phyloP scores from a whole-genome alignment of 2,888 invertebrate species.

The Druceiella hillmani region DNA sequence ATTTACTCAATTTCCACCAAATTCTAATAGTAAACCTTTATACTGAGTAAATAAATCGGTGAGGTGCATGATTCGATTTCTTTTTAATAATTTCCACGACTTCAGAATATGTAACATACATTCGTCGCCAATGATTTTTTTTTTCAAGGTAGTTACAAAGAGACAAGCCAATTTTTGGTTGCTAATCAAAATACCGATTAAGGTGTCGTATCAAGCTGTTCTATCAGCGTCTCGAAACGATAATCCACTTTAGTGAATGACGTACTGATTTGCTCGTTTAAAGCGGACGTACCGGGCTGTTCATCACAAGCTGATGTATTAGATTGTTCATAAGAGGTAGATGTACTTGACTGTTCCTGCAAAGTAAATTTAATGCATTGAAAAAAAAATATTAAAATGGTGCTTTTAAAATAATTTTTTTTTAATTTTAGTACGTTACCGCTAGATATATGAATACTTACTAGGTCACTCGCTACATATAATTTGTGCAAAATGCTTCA shows the following conservation, averaged over 20 bases:
- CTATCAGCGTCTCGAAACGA: too few relatives aligned
- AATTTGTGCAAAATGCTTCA: conserved; percentile 4
- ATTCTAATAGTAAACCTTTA: conserved; percentile 25
- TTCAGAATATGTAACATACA: too few relatives aligned
- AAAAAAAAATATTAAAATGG: too few relatives aligned
- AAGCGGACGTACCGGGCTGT: conserved; percentile 4
- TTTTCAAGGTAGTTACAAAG: conserved; percentile 7
- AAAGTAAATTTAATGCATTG: too few relatives aligned
- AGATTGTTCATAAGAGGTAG: conserved; percentile 2
- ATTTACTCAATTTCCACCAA: conserved; percentile 22
- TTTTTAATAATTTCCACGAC: conserved; percentile 23
- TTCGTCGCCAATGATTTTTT: too few relatives aligned
- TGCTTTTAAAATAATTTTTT: too few relatives aligned
- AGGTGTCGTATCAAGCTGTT: too few relatives aligned
- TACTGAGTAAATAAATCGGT: conserved; percentile 14
- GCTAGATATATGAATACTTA: too few relatives aligned
- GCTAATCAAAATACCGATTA: conserved; percentile 8
- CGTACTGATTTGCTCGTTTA: conserved; percentile 5
- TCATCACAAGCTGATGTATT: conserved; percentile 6
- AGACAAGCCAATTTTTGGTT: conserved; percentile 9
- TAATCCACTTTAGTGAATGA: conserved; percentile 5
- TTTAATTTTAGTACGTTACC: too few relatives aligned
- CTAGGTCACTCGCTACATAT: too few relatives aligned
- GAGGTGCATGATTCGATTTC: conserved; percentile 19
- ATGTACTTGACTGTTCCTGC: conserved; percentile 7